phyloP scores from a whole-genome alignment of 2,888 invertebrate genomes.

The Melinaea menophilus region DNA sequence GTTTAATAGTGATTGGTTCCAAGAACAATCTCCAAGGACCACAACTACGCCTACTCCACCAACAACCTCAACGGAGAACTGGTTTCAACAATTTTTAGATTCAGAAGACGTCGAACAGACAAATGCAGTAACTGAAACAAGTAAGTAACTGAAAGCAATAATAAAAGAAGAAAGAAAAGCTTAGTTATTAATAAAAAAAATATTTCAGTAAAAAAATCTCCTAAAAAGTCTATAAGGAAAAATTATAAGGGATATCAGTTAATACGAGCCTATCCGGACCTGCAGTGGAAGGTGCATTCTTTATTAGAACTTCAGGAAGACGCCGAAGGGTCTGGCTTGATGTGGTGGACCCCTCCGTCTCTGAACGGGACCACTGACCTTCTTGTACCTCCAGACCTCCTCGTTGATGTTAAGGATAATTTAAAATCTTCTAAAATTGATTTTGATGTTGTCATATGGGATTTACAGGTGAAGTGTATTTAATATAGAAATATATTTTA shows the following conservation, averaged over 20 bases:
- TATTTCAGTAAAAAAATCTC: conserved; percentile 52
- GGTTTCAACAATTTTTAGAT: conserved; percentile 66
- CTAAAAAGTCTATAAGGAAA: conserved; percentile 62
- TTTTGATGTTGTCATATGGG: conserved; percentile 82
- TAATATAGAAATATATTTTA: background rate
- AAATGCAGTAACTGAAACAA: conserved; percentile 39
- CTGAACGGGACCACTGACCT: conserved; percentile 81
- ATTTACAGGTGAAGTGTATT: conserved; percentile 79
- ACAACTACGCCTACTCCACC: conserved; percentile 52
- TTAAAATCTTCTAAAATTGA: conserved; percentile 80
- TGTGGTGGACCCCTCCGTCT: conserved; percentile 74
- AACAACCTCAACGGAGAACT: conserved; percentile 50
- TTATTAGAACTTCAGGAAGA: conserved; percentile 70
- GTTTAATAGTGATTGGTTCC: conserved; percentile 74
- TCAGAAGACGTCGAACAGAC: conserved; percentile 61
- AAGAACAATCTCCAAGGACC: conserved; percentile 36
- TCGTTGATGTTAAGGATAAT: conserved; percentile 77
- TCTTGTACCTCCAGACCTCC: conserved; percentile 83
- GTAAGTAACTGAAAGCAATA: conserved; percentile 31
- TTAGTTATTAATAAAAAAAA: background rate
- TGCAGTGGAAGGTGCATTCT: conserved; percentile 65
- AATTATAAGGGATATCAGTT: conserved; percentile 78
- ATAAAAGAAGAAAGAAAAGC: background rate
- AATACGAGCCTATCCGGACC: conserved; percentile 63
- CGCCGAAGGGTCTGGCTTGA: conserved; percentile 67